Percentiles rank a stretch among this genome's conserved stretches.
Conservation (phyloP, 1,140 invertebrate species). For the Danaus plexippus region DNA sequence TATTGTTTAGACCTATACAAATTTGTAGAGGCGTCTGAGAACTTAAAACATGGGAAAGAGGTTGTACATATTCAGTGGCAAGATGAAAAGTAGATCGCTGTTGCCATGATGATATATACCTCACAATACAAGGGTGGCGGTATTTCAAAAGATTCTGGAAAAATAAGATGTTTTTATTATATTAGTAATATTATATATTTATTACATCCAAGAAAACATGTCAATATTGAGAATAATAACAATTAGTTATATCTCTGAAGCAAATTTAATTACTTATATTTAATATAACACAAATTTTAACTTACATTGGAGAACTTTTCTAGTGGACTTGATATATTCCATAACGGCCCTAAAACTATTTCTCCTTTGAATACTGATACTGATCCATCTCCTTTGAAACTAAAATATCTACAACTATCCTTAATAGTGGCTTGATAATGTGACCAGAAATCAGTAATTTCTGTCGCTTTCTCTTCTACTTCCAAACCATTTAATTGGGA, state of each 20-base stretch:
- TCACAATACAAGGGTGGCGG: conserved; percentile 85
- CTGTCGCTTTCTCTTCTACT: conserved; percentile 81
- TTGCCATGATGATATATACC: conserved; percentile 84
- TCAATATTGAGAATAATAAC: too few relatives aligned
- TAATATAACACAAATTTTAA: conserved; percentile 6
- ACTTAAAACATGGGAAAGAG: conserved; percentile 76
- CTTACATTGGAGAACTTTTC: conserved; percentile 82
- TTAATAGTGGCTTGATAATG: conserved; percentile 79
- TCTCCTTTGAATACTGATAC: conserved; percentile 83
- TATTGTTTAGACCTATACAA: conserved; percentile 83
- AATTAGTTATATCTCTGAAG: too few relatives aligned
- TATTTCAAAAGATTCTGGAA: conserved; percentile 86
- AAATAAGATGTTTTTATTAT: neutral
- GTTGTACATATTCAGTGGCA: conserved; percentile 83
- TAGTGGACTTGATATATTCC: conserved; percentile 77
- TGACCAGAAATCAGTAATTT: conserved; percentile 83
- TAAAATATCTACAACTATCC: conserved; percentile 68
- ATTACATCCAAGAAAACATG: too few relatives aligned
- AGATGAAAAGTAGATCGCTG: conserved; percentile 81
- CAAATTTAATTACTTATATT: too few relatives aligned
- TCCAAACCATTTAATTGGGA: conserved; percentile 80
- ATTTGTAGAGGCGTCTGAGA: conserved; percentile 80
- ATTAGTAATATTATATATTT: too few relatives aligned
- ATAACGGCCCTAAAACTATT: conserved; percentile 74
- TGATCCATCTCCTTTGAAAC: conserved; percentile 73